Percentiles rank a stretch among this genome's conserved stretches.
Evolutionary conservation across 2,797 vertebrate genomes (phyloP).

Genomic region (Pristis pectinata): DNA sequence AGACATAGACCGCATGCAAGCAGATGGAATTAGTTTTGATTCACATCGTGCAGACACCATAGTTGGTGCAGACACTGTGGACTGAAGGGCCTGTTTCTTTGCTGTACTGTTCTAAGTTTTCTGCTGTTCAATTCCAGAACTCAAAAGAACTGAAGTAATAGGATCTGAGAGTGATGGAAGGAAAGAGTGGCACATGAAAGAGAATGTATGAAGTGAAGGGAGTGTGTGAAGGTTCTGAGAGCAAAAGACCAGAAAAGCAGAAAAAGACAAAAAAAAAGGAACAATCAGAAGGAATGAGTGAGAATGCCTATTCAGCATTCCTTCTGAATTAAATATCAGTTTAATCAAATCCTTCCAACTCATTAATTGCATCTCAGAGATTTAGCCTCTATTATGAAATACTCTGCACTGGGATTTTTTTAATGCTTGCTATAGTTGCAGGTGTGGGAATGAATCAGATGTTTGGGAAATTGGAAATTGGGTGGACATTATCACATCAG

Average conservation of each 20-base stretch:
- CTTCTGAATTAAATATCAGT: conserved; percentile 2
- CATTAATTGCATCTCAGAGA: not conserved
- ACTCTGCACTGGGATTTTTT: not conserved
- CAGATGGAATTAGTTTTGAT: too few relatives aligned
- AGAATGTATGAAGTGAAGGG: not conserved
- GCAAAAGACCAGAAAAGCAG: too few relatives aligned
- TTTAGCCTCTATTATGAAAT: not conserved
- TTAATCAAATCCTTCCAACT: not conserved
- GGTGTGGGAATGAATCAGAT: not conserved
- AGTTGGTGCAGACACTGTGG: too few relatives aligned
- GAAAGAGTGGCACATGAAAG: not conserved
- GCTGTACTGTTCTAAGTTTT: too few relatives aligned
- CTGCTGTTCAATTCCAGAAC: too few relatives aligned
- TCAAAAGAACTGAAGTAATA: not conserved
- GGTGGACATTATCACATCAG: not conserved
- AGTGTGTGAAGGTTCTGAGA: too few relatives aligned
- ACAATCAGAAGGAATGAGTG: too few relatives aligned
- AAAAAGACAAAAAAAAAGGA: too few relatives aligned
- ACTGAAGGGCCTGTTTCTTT: too few relatives aligned
- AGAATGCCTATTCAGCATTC: not conserved
- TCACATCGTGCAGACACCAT: too few relatives aligned
- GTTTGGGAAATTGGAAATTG: not conserved
- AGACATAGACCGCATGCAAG: too few relatives aligned
- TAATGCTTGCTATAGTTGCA: not conserved
- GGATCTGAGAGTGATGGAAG: not conserved